Evolutionary conservation across 1,140 invertebrate genomes (phyloP), one percentile per base, ranked within the genome.

Genomic region (Sarcophaga peregrina): DNA sequence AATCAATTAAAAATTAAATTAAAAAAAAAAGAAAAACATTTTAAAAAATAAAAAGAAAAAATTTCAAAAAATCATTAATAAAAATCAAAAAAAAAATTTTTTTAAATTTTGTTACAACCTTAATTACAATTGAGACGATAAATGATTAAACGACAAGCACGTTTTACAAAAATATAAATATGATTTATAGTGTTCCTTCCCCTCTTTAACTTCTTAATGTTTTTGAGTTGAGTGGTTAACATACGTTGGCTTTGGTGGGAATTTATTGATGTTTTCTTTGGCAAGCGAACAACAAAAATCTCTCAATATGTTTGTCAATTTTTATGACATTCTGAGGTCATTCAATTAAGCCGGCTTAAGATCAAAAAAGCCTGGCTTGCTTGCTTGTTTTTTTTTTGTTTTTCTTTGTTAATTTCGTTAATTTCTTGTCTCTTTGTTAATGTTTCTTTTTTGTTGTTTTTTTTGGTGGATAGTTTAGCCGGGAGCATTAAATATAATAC

Each of bases 251-350:
- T 58, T 7, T 58, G 54, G 13, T 58, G 54, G 54, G 54, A 58
- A 58, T 58, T 58, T 58, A 58, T 58, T 5, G 54, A 37, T 37
- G 25, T 37, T 37, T 37, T 58, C n/a, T 58, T 58, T 58, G n/a
- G 52, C n/a, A 15, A 15, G 54, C 15, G n/a, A 58, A 58, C 54
- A 58, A n/a, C 15, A 78, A 17, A 78, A 78, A 50, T 78, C 75
- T 78, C 75, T 78, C 75, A 78, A 78, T 78, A 78, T 78, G 75
- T 78, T 78, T 78, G 47, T 78, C 75, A 78, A 78, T 78, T 78
- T 78, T 78, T 78, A 78, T 78, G 75, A 78, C 75, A 78, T 78
- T 78, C 47, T 78, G 75, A 78, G 75, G 75, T 78, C 75, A 78
- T 78, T 78, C 75, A 78, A 78, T 78, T 78, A 78, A 78, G 75